Percentiles rank a stretch among this genome's conserved stretches.
These are phyloP conservation scores for Phymastichus coffea DNA, from an alignment of 1,140 invertebrate genomes.

Conservation along the genomic window DNA sequence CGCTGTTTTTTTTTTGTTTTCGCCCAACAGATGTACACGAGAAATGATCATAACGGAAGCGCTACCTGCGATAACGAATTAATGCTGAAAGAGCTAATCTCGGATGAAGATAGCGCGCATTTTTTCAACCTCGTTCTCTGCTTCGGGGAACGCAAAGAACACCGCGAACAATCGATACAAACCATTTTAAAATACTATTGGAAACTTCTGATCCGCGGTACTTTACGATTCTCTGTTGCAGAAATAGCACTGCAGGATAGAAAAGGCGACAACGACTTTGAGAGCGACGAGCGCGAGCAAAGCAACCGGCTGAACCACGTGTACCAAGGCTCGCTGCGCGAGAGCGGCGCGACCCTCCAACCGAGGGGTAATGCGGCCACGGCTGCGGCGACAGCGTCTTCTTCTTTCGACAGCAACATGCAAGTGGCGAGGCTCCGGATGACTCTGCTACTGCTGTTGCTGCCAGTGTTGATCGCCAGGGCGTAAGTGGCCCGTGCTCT, in stretches of 20 bases:
- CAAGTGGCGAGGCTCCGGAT: not conserved
- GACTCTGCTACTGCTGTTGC: not conserved
- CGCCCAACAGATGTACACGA: not conserved
- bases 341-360: constrained; percentile 42
- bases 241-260: constrained; percentile 21
- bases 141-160: too few species aligned
- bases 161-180: too few species aligned
- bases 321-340: constrained; percentile 46
- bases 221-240: constrained; percentile 1
- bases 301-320: constrained; percentile 44
- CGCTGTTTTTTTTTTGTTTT: too few species aligned
- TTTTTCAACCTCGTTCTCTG: too few species aligned
- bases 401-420: too few species aligned
- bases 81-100: too few species aligned
- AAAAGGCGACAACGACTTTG: constrained; percentile 19
- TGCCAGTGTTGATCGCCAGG: too few species aligned
- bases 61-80: constrained; percentile 10
- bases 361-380: constrained; percentile 11
- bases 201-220: too few species aligned
- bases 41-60: constrained; percentile 16
- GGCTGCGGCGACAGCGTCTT: not conserved
- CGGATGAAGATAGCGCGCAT: too few species aligned
- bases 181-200: too few species aligned
- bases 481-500: too few species aligned
- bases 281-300: constrained; percentile 35